A percentile compares a stretch with the other conserved stretches of the same genome.
Evolutionary conservation across 2,888 invertebrate species (phyloP).

Genomic region (Bombylius major): DNA sequence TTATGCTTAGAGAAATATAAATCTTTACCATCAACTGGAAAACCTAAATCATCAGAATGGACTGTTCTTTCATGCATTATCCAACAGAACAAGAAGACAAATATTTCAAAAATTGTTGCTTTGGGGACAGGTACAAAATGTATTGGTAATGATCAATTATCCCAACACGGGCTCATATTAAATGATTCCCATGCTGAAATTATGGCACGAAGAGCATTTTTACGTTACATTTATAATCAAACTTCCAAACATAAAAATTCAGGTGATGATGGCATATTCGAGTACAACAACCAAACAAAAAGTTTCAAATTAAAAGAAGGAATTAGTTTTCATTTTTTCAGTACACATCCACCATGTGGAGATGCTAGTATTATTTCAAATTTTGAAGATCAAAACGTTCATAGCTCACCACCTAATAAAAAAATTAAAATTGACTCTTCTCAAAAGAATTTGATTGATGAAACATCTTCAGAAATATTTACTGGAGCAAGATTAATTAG

Average conservation of each 20-base stretch:
- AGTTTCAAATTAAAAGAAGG: constrained; percentile 42
- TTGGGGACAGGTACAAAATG: constrained; percentile 88
- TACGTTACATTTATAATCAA: constrained; percentile 61
- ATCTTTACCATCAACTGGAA: constrained; percentile 62
- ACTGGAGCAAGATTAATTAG: constrained; percentile 81
- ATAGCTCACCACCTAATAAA: constrained; percentile 2
- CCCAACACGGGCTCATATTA: constrained; percentile 52
- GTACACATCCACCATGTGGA: constrained; percentile 83
- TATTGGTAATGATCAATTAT: constrained; percentile 58
- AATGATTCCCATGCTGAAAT: constrained; percentile 92
- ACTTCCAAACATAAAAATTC: constrained; percentile 31
- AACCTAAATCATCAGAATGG: constrained; percentile 67
- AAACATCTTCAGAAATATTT: constrained; percentile 12
- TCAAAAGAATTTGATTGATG: not conserved
- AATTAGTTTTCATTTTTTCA: constrained; percentile 68
- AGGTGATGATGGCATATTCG: constrained; percentile 28
- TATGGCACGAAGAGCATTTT: constrained; percentile 67
- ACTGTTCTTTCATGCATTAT: constrained; percentile 69
- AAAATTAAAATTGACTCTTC: constrained; percentile 16
- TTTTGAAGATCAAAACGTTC: constrained; percentile 12
- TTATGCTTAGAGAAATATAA: constrained; percentile 48
- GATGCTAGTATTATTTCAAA: constrained; percentile 64
- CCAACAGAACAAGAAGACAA: constrained; percentile 34
- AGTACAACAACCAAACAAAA: constrained; percentile 21
- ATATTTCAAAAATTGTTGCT: constrained; percentile 50